Base-by-base conservation (phyloP, 2,888 invertebrate species). In the Zygogramma bicolorata region DNA sequence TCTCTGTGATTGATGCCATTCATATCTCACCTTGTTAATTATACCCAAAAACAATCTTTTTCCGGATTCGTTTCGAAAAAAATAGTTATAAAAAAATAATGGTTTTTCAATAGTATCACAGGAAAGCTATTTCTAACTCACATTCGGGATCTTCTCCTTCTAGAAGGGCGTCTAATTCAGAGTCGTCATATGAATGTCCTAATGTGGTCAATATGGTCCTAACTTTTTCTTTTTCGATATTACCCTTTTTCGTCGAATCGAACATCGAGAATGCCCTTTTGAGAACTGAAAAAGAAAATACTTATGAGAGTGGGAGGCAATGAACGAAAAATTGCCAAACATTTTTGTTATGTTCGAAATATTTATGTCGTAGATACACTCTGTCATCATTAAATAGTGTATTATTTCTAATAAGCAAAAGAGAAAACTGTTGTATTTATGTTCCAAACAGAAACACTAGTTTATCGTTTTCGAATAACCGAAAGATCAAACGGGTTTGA, bases 181-280 rank as follows among this genome's bases (percentile, higher is more conserved):
- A 89, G 81, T 94, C 94, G 81, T 95, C 94, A 82, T 92, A 95
- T 80, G 92, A 92, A 84, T 94, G 94, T 29, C 95, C 94, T 88
- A 95, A 90, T 1, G 94, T 95, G 86, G 94, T 93, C 61, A 95
- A 89, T 80, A 95, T 94, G 38, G 93, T 94, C 40, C 93, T 89
- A 1, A 94, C 93, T 84, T 94, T 94, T 83, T 94, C 94, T 83
- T 93, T 94, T 82, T 94, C 94, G 71, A 95, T 95, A 80, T 90
- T 90, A 34, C 95, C 95, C 78, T 92, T 91, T 84, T 94, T 94
- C 81, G 91, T 90, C 25, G 93, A 93, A 87, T 95, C 95, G 88
- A 95, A 95, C 95, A 95, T 95, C 84, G 93, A 91, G 89, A 95
- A 95, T 20, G 94, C 94, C 81, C 93, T 90, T 80, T 92, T 90